Base-by-base conservation (phyloP, 2,888 invertebrate species). In the Molorchus minor region DNA sequence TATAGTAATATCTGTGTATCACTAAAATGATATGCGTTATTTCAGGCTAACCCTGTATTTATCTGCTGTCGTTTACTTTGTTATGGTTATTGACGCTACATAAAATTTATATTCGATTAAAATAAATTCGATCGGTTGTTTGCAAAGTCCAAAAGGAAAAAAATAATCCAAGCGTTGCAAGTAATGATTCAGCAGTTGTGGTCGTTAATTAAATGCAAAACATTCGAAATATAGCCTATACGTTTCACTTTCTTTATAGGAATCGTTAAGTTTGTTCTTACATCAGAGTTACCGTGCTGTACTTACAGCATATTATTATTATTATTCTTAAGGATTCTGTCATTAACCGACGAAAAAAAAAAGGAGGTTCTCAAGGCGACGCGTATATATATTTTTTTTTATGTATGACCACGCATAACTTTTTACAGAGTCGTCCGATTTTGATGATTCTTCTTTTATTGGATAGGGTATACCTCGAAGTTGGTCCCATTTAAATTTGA, bases 211-310 rank as follows among this genome's bases (percentile, higher is more conserved):
- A 33, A 25, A 25, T 25, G 25, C 25, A 25, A 33, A 33, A n/a
- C 12, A 21, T 41, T 20, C 41, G 8, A 41, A 41, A 21, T 21
- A 20, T 41, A n/a, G 20, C 41, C 33, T 7, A 10, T 33, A 21
- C 17, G 20, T 5, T 41, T 41, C 41, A 41, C 41, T 41, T 41
- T 41, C 41, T 41, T 41, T 21, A 20, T 41, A 41, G 20, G 12
- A 10, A 3, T 33, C 33, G 12, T n/a, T 12, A 33, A 10, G 33
- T 33, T 8, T 25, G 25, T 5, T 33, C 33, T 33, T 33, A 33
- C 33, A 33, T 33, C n/a, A n/a, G n/a, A n/a, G n/a, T n/a, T n/a
- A n/a, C n/a, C n/a, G n/a, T n/a, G n/a, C n/a, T n/a, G n/a, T n/a
- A n/a, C n/a, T n/a, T n/a, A n/a, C n/a, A n/a, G n/a, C n/a, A n/a